phyloP scores from a whole-genome alignment of 2,113 vertebrate genomes.

The Megaceryle torquata region DNA sequence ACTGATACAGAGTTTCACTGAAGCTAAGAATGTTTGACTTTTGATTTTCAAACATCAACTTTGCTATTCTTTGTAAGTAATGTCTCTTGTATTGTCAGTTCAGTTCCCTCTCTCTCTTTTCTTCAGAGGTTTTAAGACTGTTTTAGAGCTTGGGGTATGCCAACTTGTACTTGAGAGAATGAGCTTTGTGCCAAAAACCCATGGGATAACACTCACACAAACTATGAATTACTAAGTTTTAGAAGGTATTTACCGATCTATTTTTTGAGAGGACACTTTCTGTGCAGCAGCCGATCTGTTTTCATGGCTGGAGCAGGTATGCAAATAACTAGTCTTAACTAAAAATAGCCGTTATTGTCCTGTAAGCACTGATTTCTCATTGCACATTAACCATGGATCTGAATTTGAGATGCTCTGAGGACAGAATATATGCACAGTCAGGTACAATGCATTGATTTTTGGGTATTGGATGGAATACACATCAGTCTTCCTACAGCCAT shows the following conservation, averaged over 20 bases:
- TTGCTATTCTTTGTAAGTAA: background rate
- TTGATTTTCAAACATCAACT: background rate
- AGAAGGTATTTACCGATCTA: background rate
- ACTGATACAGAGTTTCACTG: background rate
- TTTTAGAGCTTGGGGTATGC: background rate
- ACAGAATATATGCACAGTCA: background rate
- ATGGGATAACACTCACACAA: background rate
- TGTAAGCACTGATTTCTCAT: background rate
- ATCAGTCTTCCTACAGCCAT: conserved; percentile 33
- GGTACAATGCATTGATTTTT: conserved; percentile 34
- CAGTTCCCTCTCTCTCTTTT: background rate
- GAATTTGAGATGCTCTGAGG: background rate
- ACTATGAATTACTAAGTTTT: background rate
- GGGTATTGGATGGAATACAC: background rate
- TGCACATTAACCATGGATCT: background rate
- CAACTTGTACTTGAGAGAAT: background rate
- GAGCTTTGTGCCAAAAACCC: background rate
- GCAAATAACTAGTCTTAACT: background rate
- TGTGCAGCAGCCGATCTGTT: background rate
- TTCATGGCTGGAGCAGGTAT: background rate
- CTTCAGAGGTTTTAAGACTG: background rate
- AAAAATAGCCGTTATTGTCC: background rate
- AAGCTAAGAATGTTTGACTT: background rate
- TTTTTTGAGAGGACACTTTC: background rate
- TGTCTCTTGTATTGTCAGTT: background rate